phyloP scores from a whole-genome alignment of 2,797 vertebrate genomes.

The Spatula clypeata region DNA sequence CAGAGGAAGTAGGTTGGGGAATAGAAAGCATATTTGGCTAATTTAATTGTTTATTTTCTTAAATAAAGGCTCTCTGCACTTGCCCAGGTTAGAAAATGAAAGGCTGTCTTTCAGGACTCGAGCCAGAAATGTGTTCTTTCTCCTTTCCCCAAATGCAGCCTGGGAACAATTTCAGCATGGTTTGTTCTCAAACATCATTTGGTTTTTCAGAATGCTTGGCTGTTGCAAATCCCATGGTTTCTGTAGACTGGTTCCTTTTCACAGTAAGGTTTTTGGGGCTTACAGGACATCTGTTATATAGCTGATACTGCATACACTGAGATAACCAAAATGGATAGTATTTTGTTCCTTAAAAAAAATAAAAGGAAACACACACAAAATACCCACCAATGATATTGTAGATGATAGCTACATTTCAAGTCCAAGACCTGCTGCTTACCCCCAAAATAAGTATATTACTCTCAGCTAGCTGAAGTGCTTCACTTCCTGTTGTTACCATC shows the following conservation, averaged over 20 bases:
- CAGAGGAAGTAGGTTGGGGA: background rate
- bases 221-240: background rate
- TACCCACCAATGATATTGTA: background rate
- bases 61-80: background rate
- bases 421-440: background rate
- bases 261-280: background rate
- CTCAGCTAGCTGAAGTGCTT: background rate
- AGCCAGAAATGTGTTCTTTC: background rate
- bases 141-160: background rate
- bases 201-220: background rate
- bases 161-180: background rate
- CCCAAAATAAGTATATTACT: background rate
- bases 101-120: background rate
- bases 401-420: background rate
- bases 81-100: background rate
- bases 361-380: background rate
- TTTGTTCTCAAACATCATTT: background rate
- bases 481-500: background rate
- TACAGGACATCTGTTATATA: background rate
- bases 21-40: background rate
- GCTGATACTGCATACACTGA: fast-evolving
- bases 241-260: background rate
- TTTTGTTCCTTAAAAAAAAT: background rate
- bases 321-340: background rate
- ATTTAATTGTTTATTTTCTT: background rate